Percentiles rank a stretch among this genome's conserved stretches.
phyloP scores from a whole-genome alignment of 2,888 invertebrate genomes.

The Sminthurides aquaticus region DNA sequence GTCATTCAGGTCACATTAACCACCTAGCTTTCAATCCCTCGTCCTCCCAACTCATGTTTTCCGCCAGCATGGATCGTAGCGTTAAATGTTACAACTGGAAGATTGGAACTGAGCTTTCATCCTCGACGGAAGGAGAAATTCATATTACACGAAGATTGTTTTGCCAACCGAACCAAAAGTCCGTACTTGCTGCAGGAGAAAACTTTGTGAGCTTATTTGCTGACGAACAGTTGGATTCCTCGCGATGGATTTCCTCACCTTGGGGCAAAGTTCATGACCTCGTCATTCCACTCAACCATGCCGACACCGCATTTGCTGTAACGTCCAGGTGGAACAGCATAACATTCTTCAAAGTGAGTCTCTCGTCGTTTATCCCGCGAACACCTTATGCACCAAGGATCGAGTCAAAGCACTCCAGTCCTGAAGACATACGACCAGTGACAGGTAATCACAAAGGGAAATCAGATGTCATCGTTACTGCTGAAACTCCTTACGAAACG shows the following conservation, averaged over 20 bases:
- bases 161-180: background rate
- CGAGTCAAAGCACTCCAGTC: background rate
- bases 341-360: background rate
- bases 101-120: constrained; percentile 48
- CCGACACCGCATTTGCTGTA: background rate
- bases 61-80: constrained; percentile 76
- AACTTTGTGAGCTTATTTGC: background rate
- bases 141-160: background rate
- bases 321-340: background rate
- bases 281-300: background rate
- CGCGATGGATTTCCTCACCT: background rate
- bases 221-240: background rate
- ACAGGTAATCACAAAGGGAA: no score
- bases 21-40: constrained; percentile 92
- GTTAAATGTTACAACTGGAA: constrained; percentile 93
- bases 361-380: background rate
- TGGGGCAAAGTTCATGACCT: background rate
- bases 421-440: background rate
- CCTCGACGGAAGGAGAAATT: background rate
- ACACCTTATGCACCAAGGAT: background rate
- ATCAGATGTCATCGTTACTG: background rate
- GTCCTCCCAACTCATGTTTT: constrained; percentile 77
- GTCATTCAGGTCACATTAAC: constrained; percentile 70
- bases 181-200: background rate
- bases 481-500: background rate